Evolutionary conservation across 2,113 vertebrate genomes (phyloP).

Genomic region (Epinephelus moara): DNA sequence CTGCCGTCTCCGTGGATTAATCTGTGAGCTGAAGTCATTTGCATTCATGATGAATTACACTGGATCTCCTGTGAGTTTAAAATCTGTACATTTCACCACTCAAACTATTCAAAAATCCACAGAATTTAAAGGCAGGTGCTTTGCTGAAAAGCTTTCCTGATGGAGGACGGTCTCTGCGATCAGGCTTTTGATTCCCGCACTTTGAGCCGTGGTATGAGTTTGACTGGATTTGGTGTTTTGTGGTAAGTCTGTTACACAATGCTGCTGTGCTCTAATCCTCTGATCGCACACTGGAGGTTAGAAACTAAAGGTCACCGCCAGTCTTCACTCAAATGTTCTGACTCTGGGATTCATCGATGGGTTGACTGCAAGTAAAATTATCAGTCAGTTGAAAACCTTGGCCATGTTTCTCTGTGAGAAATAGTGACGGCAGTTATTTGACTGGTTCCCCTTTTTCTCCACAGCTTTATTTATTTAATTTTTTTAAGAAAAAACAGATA

Average conservation of each 20-base stretch:
- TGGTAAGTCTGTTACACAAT: conserved; percentile 49
- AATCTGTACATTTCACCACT: not conserved
- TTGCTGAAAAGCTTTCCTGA: not conserved
- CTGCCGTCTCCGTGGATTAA: conserved; percentile 5
- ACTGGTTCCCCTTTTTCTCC: no score
- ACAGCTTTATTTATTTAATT: no score
- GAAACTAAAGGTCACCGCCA: not conserved
- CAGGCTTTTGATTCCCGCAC: not conserved
- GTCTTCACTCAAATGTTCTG: not conserved
- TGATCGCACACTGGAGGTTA: not conserved
- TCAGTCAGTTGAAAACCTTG: not conserved
- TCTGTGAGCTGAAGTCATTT: not conserved
- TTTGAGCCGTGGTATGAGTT: no score
- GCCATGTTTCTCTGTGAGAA: not conserved
- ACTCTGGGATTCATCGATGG: not conserved
- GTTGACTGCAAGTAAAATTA: no score
- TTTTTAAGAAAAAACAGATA: no score
- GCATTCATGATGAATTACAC: not conserved
- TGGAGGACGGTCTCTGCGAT: not conserved
- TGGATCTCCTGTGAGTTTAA: not conserved
- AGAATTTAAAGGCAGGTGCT: no score
- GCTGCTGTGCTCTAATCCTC: conserved; percentile 20
- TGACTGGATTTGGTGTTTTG: not conserved
- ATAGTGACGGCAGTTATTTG: not conserved
- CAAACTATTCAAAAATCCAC: no score